These are phyloP conservation scores for Stenchaetothrips biformis DNA, from an alignment of 2,888 invertebrate genomes.

Conservation along the genomic window DNA sequence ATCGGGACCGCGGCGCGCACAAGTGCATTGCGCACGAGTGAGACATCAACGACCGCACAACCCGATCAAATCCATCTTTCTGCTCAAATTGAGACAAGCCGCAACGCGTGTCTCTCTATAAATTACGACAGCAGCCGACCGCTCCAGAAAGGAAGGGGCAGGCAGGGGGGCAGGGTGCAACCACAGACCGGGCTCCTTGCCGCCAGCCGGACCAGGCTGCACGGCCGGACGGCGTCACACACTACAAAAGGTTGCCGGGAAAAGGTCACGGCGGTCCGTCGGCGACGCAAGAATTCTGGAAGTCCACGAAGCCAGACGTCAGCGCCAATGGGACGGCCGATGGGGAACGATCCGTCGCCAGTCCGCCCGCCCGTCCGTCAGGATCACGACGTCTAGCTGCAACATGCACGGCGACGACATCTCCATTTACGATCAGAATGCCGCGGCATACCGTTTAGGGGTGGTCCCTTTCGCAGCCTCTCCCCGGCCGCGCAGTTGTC, in stretches of 20 bases:
- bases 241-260: not conserved
- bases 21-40: not conserved
- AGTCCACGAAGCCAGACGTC: too few species aligned
- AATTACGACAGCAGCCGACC: not conserved
- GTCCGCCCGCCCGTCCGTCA: not conserved
- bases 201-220: too few species aligned
- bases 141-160: too few species aligned
- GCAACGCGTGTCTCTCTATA: not conserved
- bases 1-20: not conserved
- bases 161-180: too few species aligned
- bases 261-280: not conserved
- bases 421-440: not conserved
- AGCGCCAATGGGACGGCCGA: not conserved
- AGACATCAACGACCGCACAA: not conserved
- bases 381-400: not conserved
- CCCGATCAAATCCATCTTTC: conserved; percentile 5
- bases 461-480: not conserved
- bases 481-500: not conserved
- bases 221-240: too few species aligned
- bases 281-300: not conserved
- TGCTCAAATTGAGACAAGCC: conserved; percentile 13
- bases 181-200: too few species aligned
- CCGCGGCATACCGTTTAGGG: not conserved
- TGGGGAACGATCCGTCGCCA: not conserved
- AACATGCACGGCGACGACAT: not conserved